Evolutionary conservation across 2,113 vertebrate genomes (phyloP), one percentile per base, ranked within the genome.

Genomic region (Etia nguti): DNA sequence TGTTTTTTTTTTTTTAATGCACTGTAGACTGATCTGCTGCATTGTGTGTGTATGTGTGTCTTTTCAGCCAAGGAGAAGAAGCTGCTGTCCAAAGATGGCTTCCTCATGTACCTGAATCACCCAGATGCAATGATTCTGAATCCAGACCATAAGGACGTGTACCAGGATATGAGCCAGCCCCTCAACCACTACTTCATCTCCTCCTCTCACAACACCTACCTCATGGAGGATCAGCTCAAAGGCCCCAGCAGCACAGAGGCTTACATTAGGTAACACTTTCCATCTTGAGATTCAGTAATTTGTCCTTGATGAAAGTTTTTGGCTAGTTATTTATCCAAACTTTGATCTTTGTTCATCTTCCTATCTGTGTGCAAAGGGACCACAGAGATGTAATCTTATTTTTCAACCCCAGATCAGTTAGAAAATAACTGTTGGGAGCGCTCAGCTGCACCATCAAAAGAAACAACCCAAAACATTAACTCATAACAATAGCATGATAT

Each of bases 181-280:
- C 97, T 99, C 89, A 98, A 96, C 89, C 96, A 98, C 95, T 99
- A 99, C 94, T 97, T 98, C 82, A 98, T 99, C 93, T 99, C 98
- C 8, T 99, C 99, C 55, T 99, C 99, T 0, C 99, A 99, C 95
- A 99, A 99, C 89, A 99, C 98, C 56, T 99, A 99, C 93, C 96
- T 99, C 36, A 95, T 97, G 96, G 97, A 99, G 88, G 98, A 99
- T 92, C 99, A 99, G 96, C 94, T 99, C 62, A 97, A 93, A 12
- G 99, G 99, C 11, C 97, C 98, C 41, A 99, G 99, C 96, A 99
- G 98, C 94, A 98, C 97, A 0, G 98, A 99, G 87, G 99, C 97
- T 84, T 99, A 99, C 20, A 95, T 99, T 94, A 97, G 97, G 99
- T 99, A 95, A 81, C 52, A 2, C 7, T 73, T 60, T 20, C 38